phyloP scores from a whole-genome alignment of 2,797 vertebrate species.

The Gila robusta region DNA sequence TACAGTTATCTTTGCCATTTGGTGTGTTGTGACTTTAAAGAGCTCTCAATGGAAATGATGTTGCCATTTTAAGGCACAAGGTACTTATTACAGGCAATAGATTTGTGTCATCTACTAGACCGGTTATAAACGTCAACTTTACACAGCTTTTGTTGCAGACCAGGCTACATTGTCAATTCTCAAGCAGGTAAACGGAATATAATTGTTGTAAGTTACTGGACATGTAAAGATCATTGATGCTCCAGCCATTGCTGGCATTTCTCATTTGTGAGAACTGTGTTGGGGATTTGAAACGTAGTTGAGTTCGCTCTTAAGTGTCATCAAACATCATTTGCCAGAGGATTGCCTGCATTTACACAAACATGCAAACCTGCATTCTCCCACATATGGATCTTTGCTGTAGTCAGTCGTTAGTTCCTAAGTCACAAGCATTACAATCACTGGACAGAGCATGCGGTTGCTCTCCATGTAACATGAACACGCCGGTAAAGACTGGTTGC shows the following conservation, averaged over 20 bases:
- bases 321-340: slow-evolving; percentile 52
- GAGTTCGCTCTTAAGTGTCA: slow-evolving; percentile 38
- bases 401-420: slow-evolving; percentile 20
- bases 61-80: neutral
- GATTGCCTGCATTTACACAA: slow-evolving; percentile 47
- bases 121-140: neutral
- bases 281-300: slow-evolving; percentile 8
- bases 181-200: neutral
- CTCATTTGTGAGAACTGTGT: slow-evolving; percentile 30
- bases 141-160: neutral
- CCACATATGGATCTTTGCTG: slow-evolving; percentile 32
- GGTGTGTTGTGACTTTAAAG: neutral
- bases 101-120: neutral
- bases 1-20: neutral
- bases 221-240: neutral
- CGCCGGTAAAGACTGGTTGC: slow-evolving; percentile 54
- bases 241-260: neutral
- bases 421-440: slow-evolving; percentile 49
- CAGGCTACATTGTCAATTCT: neutral
- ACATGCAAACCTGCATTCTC: slow-evolving; percentile 47
- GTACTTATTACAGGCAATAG: neutral
- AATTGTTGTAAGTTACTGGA: neutral
- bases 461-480: slow-evolving; percentile 56
- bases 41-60: neutral
- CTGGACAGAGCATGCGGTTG: slow-evolving; percentile 30